A percentile compares a stretch with the other conserved stretches of the same genome.
Evolutionary conservation across 1,140 invertebrate genomes (phyloP).

Genomic region (Idris sp.): DNA sequence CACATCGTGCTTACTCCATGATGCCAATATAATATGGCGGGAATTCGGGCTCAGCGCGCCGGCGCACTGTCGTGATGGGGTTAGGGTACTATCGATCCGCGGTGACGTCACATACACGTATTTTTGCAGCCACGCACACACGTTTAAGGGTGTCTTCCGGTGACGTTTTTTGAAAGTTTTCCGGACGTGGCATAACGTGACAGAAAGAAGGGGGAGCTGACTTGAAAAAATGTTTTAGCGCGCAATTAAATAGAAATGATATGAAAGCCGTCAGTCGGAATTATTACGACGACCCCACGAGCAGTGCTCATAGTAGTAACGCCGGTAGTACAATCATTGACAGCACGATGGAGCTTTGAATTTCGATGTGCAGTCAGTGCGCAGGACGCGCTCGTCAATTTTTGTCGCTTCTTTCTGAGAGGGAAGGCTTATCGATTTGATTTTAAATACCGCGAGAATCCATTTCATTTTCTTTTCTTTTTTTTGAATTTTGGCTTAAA

Average conservation of each 20-base stretch:
- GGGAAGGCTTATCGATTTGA: conserved; percentile 46
- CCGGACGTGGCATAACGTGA: conserved; percentile 12
- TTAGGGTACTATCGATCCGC: conserved; percentile 74
- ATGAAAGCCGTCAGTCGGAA: conserved; percentile 25
- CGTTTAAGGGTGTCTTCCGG: conserved; percentile 19
- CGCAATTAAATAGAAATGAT: conserved; percentile 17
- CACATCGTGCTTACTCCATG: conserved; percentile 79
- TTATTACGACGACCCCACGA: conserved; percentile 41
- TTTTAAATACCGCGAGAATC: conserved; percentile 54
- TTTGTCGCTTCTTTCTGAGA: conserved; percentile 22
- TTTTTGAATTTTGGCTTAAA: too few relatives aligned
- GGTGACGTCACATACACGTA: conserved; percentile 71
- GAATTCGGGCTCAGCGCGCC: conserved; percentile 72
- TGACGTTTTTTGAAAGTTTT: conserved; percentile 28
- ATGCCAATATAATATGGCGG: conserved; percentile 78
- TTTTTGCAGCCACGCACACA: conserved; percentile 39
- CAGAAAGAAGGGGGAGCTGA: too few relatives aligned
- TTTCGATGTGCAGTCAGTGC: conserved; percentile 36
- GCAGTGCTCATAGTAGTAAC: conserved; percentile 52
- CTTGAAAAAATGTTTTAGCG: not conserved
- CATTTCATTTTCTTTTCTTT: conserved; percentile 35
- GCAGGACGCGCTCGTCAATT: conserved; percentile 53
- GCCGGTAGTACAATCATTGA: conserved; percentile 61
- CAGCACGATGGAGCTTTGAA: conserved; percentile 51
- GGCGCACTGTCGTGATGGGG: conserved; percentile 62